These are phyloP conservation scores for Bothrops jararaca DNA, from an alignment of 2,113 vertebrate species.

Conservation along the genomic window DNA sequence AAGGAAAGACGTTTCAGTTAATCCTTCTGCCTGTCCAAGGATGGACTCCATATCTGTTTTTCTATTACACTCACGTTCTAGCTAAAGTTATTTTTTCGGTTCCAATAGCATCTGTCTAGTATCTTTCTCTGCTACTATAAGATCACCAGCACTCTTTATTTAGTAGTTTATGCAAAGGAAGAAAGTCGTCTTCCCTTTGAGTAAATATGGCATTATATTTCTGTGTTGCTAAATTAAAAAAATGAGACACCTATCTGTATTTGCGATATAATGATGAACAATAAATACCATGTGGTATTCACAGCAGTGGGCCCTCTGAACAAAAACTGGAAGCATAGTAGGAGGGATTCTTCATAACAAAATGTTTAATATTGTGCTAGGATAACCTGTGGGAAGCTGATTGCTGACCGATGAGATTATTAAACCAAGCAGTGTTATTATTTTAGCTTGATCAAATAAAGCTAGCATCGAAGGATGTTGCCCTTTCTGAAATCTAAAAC, in stretches of 20 bases:
- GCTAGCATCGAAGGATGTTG: background rate
- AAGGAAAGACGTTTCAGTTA: background rate
- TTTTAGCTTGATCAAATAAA: slow-evolving; percentile 27
- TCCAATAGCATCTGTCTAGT: background rate
- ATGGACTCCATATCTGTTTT: background rate
- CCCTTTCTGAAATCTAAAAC: slow-evolving; percentile 42
- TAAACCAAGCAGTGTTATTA: slow-evolving; percentile 9
- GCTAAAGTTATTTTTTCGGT: background rate
- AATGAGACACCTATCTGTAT: background rate
- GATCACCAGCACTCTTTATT: background rate
- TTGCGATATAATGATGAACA: background rate
- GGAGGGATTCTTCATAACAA: background rate
- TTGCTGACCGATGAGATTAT: background rate
- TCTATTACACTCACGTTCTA: background rate
- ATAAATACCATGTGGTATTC: background rate
- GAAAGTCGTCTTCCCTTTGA: background rate
- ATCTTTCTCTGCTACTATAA: background rate
- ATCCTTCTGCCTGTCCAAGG: background rate
- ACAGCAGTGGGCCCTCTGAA: background rate
- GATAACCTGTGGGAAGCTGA: background rate
- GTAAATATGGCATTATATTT: background rate
- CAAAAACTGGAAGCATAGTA: background rate
- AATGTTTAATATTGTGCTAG: background rate
- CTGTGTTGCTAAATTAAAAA: background rate
- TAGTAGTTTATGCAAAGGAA: background rate